A percentile compares a stretch with the other conserved stretches of the same genome.
Conservation (phyloP, 2,113 vertebrate genomes). For the Ovis canadensis region DNA sequence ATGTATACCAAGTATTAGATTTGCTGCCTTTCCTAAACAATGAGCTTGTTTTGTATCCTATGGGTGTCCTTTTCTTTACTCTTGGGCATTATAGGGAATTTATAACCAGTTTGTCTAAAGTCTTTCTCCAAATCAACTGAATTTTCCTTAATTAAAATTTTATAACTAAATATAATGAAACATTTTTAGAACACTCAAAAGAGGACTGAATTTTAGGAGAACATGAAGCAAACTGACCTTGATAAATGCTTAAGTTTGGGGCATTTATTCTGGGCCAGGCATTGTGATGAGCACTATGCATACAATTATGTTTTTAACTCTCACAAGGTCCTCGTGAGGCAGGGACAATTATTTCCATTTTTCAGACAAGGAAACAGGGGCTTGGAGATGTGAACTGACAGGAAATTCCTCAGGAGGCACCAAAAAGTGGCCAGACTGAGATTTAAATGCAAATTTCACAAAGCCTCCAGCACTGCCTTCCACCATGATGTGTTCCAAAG, state of each 20-base stretch:
- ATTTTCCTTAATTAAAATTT: background rate
- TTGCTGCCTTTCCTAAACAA: background rate
- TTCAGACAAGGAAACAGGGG: background rate
- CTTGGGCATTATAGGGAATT: background rate
- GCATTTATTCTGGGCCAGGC: background rate
- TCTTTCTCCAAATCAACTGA: background rate
- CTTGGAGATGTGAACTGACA: background rate
- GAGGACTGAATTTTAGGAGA: background rate
- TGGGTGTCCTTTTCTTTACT: background rate
- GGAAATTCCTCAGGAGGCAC: background rate
- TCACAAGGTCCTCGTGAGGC: background rate
- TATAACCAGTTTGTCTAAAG: background rate
- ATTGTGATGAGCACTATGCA: background rate
- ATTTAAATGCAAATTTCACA: background rate
- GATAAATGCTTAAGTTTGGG: background rate
- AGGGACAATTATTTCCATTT: background rate
- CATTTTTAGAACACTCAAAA: background rate
- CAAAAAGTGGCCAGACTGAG: background rate
- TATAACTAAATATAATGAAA: background rate
- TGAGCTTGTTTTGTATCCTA: background rate
- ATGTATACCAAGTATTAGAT: background rate
- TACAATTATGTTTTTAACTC: background rate
- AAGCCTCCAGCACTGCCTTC: background rate
- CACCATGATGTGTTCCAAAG: rapidly evolving
- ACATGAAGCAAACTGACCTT: background rate